Conservation (phyloP, 2,797 vertebrate genomes). For the Acipenser oxyrinchus region DNA sequence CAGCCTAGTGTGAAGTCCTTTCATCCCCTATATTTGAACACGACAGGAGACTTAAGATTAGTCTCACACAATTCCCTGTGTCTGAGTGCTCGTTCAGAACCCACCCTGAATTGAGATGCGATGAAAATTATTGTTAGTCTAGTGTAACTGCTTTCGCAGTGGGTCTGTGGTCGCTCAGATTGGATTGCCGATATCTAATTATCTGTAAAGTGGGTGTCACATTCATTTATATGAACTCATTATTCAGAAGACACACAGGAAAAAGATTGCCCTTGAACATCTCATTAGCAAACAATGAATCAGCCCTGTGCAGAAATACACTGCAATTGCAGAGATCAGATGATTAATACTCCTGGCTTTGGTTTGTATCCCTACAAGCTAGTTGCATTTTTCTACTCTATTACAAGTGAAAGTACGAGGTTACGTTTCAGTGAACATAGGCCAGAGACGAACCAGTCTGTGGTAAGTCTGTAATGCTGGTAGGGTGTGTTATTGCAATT, state of each 20-base stretch:
- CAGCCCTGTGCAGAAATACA: background rate
- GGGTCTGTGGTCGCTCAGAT: background rate
- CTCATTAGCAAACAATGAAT: background rate
- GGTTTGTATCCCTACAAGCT: background rate
- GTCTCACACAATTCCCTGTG: too few relatives aligned
- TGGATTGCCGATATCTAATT: background rate
- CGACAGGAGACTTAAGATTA: too few relatives aligned
- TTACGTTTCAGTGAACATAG: too few relatives aligned
- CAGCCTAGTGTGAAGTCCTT: too few relatives aligned
- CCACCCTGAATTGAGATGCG: background rate
- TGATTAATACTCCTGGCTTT: background rate
- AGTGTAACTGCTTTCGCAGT: background rate
- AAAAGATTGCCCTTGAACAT: background rate
- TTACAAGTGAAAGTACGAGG: too few relatives aligned
- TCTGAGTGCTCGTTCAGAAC: background rate
- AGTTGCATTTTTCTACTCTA: too few relatives aligned
- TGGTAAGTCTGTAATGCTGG: too few relatives aligned
- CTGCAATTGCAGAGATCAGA: background rate
- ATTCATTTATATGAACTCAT: constrained; percentile 1
- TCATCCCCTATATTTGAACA: too few relatives aligned
- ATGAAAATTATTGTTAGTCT: background rate
- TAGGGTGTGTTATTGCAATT: too few relatives aligned
- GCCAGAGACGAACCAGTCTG: too few relatives aligned
- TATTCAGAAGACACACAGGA: background rate
- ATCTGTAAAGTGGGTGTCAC: background rate